These are phyloP conservation scores for Physella acuta DNA, from an alignment of 1,140 invertebrate genomes.

Conservation along the genomic window DNA sequence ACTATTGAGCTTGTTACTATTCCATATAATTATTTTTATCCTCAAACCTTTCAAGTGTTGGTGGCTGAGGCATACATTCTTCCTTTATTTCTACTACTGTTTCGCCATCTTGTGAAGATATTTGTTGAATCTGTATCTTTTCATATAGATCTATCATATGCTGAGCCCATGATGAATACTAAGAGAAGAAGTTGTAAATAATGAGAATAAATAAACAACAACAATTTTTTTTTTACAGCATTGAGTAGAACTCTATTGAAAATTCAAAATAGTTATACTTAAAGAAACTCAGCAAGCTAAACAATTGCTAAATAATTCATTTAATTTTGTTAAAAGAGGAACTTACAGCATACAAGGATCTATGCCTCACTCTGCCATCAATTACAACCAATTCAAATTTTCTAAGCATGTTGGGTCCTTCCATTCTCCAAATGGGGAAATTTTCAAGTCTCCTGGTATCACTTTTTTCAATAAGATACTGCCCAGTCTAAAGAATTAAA, in stretches of 20 bases:
- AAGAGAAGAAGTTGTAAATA: neutral
- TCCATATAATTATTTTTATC: neutral
- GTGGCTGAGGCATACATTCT: slow-evolving; percentile 4
- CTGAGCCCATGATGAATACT: slow-evolving; percentile 23
- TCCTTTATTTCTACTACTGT: slow-evolving; percentile 6
- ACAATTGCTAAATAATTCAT: no score
- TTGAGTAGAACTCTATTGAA: neutral
- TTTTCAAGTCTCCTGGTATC: slow-evolving; percentile 13
- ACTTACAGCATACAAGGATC: slow-evolving; percentile 23
- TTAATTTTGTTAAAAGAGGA: no score
- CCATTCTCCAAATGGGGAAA: slow-evolving; percentile 22
- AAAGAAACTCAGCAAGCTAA: neutral
- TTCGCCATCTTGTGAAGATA: slow-evolving; percentile 15
- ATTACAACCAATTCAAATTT: slow-evolving; percentile 22
- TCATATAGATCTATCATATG: slow-evolving; percentile 17
- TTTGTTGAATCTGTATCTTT: slow-evolving; percentile 9
- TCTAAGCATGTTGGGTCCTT: slow-evolving; percentile 20
- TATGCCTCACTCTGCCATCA: slow-evolving; percentile 4
- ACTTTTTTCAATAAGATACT: slow-evolving; percentile 15
- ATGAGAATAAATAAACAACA: neutral
- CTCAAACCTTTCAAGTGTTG: slow-evolving; percentile 1
- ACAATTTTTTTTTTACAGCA: neutral
- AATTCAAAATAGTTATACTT: neutral
- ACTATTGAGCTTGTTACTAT: neutral
- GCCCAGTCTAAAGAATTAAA: slow-evolving; percentile 7